Evolutionary conservation across 2,797 vertebrate genomes (phyloP).

Genomic region (Naso thynnoides): DNA sequence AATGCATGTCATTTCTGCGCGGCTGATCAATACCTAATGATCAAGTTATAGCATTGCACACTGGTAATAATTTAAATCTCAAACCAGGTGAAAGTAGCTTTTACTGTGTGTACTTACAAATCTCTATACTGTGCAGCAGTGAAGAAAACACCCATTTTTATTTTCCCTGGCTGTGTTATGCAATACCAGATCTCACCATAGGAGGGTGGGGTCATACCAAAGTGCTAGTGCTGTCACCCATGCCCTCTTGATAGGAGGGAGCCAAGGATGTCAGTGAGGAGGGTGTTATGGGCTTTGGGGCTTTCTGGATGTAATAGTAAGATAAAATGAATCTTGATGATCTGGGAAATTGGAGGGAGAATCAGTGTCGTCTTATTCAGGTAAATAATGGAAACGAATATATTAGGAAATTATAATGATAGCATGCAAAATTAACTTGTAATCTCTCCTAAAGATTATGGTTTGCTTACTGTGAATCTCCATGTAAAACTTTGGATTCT

Average conservation of each 20-base stretch:
- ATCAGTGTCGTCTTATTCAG: conserved; percentile 26
- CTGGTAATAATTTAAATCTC: not conserved
- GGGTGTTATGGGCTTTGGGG: conserved; percentile 53
- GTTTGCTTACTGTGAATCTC: conserved; percentile 7
- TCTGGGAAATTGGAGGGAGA: conserved; percentile 36
- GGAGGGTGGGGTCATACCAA: conserved; percentile 82
- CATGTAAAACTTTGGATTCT: not conserved
- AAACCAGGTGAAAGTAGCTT: not conserved
- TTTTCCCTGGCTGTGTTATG: conserved; percentile 44
- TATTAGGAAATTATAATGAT: conserved; percentile 6
- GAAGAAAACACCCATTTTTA: conserved; percentile 3
- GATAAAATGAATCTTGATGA: conserved; percentile 51
- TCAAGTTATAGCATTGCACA: not conserved
- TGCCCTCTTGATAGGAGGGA: conserved; percentile 52
- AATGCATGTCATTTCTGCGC: conserved; percentile 1
- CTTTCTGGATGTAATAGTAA: conserved; percentile 55
- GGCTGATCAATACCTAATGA: not conserved
- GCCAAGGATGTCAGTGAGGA: conserved; percentile 64
- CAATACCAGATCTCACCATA: conserved; percentile 77
- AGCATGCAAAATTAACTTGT: not conserved
- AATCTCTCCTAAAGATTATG: not conserved
- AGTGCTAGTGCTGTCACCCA: conserved; percentile 67
- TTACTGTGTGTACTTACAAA: not conserved
- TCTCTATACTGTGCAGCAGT: conserved; percentile 9
- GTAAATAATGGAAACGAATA: conserved; percentile 10